Conservation (phyloP, 2,113 vertebrate species). For the Erythrolamprus reginae region DNA sequence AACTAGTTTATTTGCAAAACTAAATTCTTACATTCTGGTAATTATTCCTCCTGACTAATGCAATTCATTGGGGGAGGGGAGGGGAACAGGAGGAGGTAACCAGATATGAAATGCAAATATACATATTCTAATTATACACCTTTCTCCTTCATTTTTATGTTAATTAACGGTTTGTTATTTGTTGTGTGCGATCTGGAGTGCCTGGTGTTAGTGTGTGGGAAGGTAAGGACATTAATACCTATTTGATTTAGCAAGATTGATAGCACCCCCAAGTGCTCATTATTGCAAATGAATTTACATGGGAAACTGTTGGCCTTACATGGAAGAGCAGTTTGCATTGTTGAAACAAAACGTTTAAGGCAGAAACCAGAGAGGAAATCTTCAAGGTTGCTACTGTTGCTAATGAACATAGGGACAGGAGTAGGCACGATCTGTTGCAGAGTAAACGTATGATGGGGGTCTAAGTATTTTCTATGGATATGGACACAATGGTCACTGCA, state of each 20-base stretch:
- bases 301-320: background rate
- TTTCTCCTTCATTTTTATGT: background rate
- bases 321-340: background rate
- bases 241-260: slow-evolving; percentile 17
- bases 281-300: slow-evolving; percentile 18
- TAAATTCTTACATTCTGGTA: background rate
- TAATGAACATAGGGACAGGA: background rate
- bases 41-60: background rate
- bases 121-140: background rate
- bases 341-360: background rate
- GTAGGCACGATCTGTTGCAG: too few relatives aligned
- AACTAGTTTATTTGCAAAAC: background rate
- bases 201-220: background rate
- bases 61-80: background rate
- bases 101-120: background rate
- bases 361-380: background rate
- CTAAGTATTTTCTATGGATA: background rate
- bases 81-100: background rate
- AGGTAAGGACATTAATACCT: background rate
- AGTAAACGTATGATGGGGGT: background rate
- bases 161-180: background rate
- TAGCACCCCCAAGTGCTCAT: slow-evolving; percentile 14
- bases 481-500: background rate
- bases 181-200: background rate
- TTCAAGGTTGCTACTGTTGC: background rate